These are phyloP conservation scores for Podarcis siculus DNA, from an alignment of 2,797 vertebrate species.

Conservation along the genomic window DNA sequence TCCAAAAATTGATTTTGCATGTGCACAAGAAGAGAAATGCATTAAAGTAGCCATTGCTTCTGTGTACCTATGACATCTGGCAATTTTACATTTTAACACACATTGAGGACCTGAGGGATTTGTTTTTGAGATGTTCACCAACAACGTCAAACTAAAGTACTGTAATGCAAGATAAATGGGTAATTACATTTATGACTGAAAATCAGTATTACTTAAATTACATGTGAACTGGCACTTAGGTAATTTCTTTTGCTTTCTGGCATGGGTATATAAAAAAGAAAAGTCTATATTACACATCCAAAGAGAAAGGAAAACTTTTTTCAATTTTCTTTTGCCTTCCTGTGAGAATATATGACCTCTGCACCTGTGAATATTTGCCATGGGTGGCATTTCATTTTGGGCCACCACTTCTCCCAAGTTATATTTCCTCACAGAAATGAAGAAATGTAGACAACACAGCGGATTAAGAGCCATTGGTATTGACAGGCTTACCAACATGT, in stretches of 20 bases:
- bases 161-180: neutral
- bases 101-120: neutral
- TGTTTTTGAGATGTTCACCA: neutral
- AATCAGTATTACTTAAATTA: conserved; percentile 54
- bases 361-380: neutral
- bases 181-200: conserved; percentile 37
- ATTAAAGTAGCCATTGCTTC: conserved; percentile 20
- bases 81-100: neutral
- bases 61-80: neutral
- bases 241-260: conserved; percentile 49
- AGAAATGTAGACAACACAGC: neutral
- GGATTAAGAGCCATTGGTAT: neutral
- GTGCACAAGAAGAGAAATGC: neutral
- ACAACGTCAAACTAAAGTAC: conserved; percentile 31
- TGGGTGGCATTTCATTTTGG: neutral
- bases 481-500: neutral
- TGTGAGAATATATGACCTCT: neutral
- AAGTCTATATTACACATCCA: neutral
- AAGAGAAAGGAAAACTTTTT: conserved; percentile 25
- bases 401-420: neutral
- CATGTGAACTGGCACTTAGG: conserved; percentile 46
- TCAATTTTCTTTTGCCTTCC: neutral
- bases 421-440: neutral
- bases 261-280: conserved; percentile 16
- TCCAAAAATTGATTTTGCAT: neutral